Evolutionary conservation across 1,140 invertebrate species (phyloP), one percentile per base, ranked within the genome.

Genomic region (Cepaea nemoralis): DNA sequence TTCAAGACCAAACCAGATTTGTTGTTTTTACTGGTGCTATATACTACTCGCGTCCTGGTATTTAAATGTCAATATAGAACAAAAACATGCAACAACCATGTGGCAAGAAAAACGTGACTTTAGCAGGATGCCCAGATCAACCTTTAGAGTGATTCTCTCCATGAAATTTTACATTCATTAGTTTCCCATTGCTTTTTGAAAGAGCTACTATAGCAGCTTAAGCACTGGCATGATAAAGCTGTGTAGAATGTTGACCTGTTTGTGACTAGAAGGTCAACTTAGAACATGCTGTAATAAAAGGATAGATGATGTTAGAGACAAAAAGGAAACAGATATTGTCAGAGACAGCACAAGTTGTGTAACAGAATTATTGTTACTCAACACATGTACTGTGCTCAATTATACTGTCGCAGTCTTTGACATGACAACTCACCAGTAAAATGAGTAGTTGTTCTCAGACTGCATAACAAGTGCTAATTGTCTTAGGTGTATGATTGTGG

Each of bases 381-480:
- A n/a, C 8, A 14, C 10, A 5, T n/a, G 3, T 14, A 5, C 22
- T n/a, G 5, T 59, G 5, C 22, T 24, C 22, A 12, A 59, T 24
- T n/a, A 59, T 59, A 59, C 8, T 59, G 24, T 59, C 5, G 55
- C 55, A 59, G 55, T 59, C 55, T 59, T 59, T 59, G 55, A 59
- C 55, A 19, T 59, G 22, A 59, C 55, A 59, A 10, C 14, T 59
- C 55, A 59, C 22, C 8, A 24, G 22, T 22, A 59, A 59, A 24
- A n/a, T 59, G 55, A 59, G 55, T 22, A 19, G 8, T 24, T 14
- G 55, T 59, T 59, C 55, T 59, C 55, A 59, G 55, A 59, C 55
- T 59, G 55, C 55, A 10, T 45, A 45, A 45, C 42, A 10, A 45
- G 8, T 10, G 8, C 42, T 45, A 45, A 10, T 45, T 10, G 8